A percentile compares a stretch with the other conserved stretches of the same genome.
These are phyloP conservation scores for Mylabris sibirica DNA, from an alignment of 2,888 invertebrate species.

Conservation along the genomic window DNA sequence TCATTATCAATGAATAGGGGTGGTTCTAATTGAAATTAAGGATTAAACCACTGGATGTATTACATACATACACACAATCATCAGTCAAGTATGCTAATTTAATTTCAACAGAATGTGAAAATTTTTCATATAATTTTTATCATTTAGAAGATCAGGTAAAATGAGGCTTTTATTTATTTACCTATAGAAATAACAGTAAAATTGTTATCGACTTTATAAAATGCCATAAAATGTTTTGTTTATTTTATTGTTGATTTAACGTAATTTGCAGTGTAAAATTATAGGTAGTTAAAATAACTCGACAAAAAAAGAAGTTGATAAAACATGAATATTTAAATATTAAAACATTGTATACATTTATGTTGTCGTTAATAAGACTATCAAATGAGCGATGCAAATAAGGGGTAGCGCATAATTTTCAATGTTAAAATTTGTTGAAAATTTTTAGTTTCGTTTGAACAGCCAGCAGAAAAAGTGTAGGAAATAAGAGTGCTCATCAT, in stretches of 20 bases:
- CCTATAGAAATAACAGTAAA: neutral
- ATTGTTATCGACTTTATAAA: neutral
- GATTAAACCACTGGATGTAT: neutral
- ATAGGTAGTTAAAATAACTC: neutral
- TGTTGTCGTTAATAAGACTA: too few relatives aligned
- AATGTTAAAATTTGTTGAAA: too few relatives aligned
- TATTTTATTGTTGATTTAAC: constrained; percentile 2
- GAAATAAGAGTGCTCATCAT: too few relatives aligned
- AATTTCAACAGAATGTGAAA: neutral
- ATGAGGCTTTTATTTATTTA: neutral
- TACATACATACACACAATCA: neutral
- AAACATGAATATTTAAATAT: neutral
- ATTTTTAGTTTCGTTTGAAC: too few relatives aligned
- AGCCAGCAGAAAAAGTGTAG: too few relatives aligned
- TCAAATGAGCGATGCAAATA: too few relatives aligned
- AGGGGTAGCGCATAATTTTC: too few relatives aligned
- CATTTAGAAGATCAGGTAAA: neutral
- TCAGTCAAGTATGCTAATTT: neutral
- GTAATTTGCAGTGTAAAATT: neutral
- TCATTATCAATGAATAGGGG: neutral
- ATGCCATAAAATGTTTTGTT: too few relatives aligned
- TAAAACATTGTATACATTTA: too few relatives aligned
- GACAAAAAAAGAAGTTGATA: neutral
- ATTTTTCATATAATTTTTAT: too few relatives aligned
- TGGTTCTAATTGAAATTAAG: neutral